Base-by-base conservation (phyloP, 2,888 invertebrate genomes). In the Erannis defoliaria region DNA sequence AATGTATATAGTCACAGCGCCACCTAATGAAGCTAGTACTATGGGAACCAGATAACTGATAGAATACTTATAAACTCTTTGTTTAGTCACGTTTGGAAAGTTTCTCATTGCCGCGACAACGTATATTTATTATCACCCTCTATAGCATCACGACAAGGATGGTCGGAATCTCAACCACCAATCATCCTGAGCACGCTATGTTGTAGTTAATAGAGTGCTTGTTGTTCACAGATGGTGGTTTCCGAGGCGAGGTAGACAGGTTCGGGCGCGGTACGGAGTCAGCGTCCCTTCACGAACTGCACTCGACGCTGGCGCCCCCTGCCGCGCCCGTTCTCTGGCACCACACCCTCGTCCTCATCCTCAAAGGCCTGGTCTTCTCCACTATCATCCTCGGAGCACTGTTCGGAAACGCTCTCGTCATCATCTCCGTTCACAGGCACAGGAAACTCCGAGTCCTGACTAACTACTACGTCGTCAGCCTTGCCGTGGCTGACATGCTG, bases 381-480 rank as follows among this genome's bases (percentile, higher is more conserved):
- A 95, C 95, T 72, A 98, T 98, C 85, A 98, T 98, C 80, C 94
- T 97, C 58, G 96, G 97, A 70, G 98, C 98, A 29, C 95, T 98
- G 16, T 94, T 98, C 58, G 99, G 98, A 55, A 99, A 99, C 93
- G 96, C 98, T 1, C 94, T 99, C 70, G 98, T 99, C 76, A 97
- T 98, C 74, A 96, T 96, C 68, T 96, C 96, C 76, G 97, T 97
- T 23, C 95, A 96, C 71, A 94, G 97, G 45, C 97, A 97, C 83
- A 94, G 97, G 43, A 96, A 96, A 75, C 94, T 98, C 1, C 94
- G 98, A 46, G 97, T 97, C 67, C 97, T 98, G 80, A 98, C 98
- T 51, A 99, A 99, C 89, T 98, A 98, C 87, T 99, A 98, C 94
- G 98, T 99, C 70, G 98, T 99, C 74, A 98, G 98, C 54, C 89